phyloP scores from a whole-genome alignment of 1,140 invertebrate species.

The Vollenhovia emeryi region DNA sequence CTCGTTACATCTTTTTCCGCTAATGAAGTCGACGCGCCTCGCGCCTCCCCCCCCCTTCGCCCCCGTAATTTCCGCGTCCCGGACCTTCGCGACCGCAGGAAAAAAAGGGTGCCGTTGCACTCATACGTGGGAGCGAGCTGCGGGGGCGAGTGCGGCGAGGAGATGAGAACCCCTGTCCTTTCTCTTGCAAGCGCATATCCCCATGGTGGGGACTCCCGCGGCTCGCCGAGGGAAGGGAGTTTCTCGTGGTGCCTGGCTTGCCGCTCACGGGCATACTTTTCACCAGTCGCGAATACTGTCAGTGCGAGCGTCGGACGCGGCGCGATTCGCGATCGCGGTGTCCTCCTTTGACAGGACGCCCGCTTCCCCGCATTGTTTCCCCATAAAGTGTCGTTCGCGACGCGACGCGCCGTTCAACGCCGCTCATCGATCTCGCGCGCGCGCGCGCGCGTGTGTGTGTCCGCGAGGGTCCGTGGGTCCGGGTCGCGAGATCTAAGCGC shows the following conservation, averaged over 20 bases:
- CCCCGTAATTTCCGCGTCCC: constrained; percentile 19
- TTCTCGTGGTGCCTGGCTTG: constrained; percentile 68
- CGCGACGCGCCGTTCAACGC: not conserved
- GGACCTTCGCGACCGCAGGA: not conserved
- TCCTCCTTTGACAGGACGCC: constrained; percentile 57
- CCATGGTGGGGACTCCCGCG: constrained; percentile 73
- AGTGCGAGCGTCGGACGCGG: constrained; percentile 73
- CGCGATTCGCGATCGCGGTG: constrained; percentile 61
- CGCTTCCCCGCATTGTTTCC: not conserved
- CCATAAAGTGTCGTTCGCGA: not conserved
- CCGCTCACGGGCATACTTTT: constrained; percentile 76
- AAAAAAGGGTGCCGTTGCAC: not conserved
- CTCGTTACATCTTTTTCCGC: not conserved
- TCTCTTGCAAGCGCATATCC: constrained; percentile 76
- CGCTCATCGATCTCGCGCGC: not conserved
- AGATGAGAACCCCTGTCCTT: constrained; percentile 80
- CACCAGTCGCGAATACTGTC: constrained; percentile 80
- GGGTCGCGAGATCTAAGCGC: not conserved
- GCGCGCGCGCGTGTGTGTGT: too few species aligned
- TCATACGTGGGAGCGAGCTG: constrained; percentile 7
- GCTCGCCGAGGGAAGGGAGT: constrained; percentile 63
- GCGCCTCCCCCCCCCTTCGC: too few species aligned
- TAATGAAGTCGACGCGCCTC: not conserved
- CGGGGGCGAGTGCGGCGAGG: constrained; percentile 35
- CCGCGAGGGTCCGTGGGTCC: too few species aligned